phyloP scores from a whole-genome alignment of 2,888 invertebrate genomes.

The Agrotis segetum region DNA sequence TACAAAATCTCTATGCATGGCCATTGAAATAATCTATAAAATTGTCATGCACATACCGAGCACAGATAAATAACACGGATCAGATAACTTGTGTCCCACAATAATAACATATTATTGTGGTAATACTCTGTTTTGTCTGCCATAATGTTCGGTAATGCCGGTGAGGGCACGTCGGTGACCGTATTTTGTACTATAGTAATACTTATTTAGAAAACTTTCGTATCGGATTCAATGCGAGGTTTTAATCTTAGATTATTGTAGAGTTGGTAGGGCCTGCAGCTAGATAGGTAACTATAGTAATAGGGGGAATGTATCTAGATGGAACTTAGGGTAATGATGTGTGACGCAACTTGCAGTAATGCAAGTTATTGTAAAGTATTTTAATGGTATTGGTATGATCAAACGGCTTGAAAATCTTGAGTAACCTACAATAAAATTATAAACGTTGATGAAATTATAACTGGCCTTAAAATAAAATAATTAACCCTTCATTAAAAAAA shows the following conservation, averaged over 20 bases:
- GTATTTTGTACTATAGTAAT: slow-evolving; percentile 45
- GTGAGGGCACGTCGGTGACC: slow-evolving; percentile 55
- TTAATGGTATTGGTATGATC: no score
- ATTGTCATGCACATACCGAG: slow-evolving; percentile 87
- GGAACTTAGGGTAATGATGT: neutral
- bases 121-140: slow-evolving; percentile 79
- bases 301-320: neutral
- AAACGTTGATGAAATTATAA: no score
- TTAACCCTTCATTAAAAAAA: no score
- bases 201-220: slow-evolving; percentile 62
- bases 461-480: no score
- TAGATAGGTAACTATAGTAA: neutral
- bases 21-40: slow-evolving; percentile 86
- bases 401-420: no score
- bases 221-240: slow-evolving; percentile 44
- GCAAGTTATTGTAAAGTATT: no score
- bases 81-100: slow-evolving; percentile 86
- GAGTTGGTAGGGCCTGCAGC: neutral
- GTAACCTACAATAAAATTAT: no score
- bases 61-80: slow-evolving; percentile 87
- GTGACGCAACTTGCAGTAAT: neutral
- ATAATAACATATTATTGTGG: slow-evolving; percentile 88
- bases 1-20: slow-evolving; percentile 77
- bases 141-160: slow-evolving; percentile 72
- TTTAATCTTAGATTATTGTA: slow-evolving; percentile 51